Conservation (phyloP, 2,797 vertebrate genomes). For the Leucoraja ocellata region DNA sequence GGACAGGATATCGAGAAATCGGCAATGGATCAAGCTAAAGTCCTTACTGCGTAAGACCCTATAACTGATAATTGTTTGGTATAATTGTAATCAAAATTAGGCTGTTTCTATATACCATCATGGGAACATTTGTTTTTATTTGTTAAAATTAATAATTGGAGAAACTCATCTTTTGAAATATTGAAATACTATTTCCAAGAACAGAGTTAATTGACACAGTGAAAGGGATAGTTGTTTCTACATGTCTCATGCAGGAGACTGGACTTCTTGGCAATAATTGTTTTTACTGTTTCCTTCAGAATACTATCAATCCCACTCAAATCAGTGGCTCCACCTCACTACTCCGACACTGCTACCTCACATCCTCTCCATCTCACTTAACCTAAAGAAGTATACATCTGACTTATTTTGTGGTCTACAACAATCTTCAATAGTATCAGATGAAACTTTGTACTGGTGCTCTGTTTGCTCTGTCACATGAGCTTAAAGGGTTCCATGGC, state of each 20-base stretch:
- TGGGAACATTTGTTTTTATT: not conserved
- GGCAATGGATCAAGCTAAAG: conserved; percentile 79
- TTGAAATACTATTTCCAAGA: not conserved
- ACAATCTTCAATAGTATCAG: too few relatives aligned
- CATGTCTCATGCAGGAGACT: too few relatives aligned
- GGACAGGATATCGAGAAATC: conserved; percentile 91
- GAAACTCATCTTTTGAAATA: not conserved
- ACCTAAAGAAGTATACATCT: not conserved
- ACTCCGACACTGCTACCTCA: not conserved
- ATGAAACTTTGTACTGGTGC: too few relatives aligned
- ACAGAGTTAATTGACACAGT: not conserved
- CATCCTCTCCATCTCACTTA: not conserved
- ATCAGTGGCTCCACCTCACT: too few relatives aligned
- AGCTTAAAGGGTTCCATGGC: too few relatives aligned
- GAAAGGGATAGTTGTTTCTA: not conserved
- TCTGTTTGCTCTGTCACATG: too few relatives aligned
- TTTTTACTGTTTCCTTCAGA: conserved; percentile 40
- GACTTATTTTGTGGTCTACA: not conserved
- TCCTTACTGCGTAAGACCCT: conserved; percentile 71
- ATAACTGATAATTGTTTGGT: conserved; percentile 5
- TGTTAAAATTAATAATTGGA: not conserved
- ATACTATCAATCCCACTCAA: conserved; percentile 29
- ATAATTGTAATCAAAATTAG: not conserved
- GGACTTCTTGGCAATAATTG: not conserved
- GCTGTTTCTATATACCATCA: not conserved